Percentiles rank a stretch among this genome's conserved stretches.
Conservation (phyloP, 2,888 invertebrate species). For the Unio pictorum region DNA sequence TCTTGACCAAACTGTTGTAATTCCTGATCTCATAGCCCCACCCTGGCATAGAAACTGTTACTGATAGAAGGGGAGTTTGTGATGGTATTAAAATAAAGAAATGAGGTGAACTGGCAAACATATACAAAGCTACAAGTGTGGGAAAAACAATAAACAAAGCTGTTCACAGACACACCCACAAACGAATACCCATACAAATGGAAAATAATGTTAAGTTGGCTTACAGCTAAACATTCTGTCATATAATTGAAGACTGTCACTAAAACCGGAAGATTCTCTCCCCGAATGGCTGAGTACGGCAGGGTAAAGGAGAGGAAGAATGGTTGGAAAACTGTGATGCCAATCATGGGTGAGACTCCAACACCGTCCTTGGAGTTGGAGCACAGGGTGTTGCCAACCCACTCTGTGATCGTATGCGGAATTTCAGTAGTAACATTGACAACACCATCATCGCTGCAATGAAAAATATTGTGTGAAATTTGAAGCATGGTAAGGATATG, state of each 20-base stretch:
- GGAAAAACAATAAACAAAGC: background rate
- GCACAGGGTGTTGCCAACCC: constrained; percentile 77
- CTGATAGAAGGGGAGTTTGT: too few relatives aligned
- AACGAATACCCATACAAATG: background rate
- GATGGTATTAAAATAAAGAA: too few relatives aligned
- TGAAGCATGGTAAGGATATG: too few relatives aligned
- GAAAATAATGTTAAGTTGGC: constrained; percentile 32
- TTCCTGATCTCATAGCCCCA: too few relatives aligned
- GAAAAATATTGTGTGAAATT: too few relatives aligned
- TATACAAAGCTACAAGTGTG: too few relatives aligned
- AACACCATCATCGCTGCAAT: constrained; percentile 43
- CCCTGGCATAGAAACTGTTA: too few relatives aligned
- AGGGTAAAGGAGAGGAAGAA: constrained; percentile 83
- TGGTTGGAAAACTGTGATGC: constrained; percentile 78
- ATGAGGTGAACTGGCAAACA: too few relatives aligned
- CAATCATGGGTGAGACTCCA: constrained; percentile 73
- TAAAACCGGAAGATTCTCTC: constrained; percentile 79
- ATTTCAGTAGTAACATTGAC: constrained; percentile 53
- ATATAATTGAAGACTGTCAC: constrained; percentile 83
- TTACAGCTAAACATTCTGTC: constrained; percentile 80
- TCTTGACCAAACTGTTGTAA: too few relatives aligned
- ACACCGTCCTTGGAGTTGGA: constrained; percentile 73
- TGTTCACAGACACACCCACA: background rate
- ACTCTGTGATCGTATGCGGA: constrained; percentile 79
- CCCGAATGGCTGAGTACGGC: constrained; percentile 79